Conservation (phyloP, 2,797 vertebrate genomes). For the Myotis myotis region DNA sequence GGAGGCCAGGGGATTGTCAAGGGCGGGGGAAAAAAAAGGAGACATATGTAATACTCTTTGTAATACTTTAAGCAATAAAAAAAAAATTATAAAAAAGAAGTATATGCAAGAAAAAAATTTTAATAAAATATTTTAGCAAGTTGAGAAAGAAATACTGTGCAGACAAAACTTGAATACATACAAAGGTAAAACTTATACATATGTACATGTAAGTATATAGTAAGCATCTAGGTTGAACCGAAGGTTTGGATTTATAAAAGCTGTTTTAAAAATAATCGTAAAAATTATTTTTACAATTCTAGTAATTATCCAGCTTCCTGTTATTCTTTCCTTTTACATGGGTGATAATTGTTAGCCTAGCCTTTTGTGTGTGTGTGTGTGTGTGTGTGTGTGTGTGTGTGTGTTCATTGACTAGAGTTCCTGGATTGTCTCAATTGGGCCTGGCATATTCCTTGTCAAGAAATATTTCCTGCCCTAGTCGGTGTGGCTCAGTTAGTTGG, state of each 20-base stretch:
- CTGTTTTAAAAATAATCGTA: neutral
- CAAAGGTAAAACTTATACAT: neutral
- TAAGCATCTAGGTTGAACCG: neutral
- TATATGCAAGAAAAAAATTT: too few relatives aligned
- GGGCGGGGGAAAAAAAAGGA: too few relatives aligned
- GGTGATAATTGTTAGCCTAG: neutral
- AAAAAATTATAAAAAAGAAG: too few relatives aligned
- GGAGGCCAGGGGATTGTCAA: too few relatives aligned
- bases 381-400: too few relatives aligned
- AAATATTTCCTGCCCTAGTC: neutral
- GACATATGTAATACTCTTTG: too few relatives aligned
- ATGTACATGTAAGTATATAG: neutral
- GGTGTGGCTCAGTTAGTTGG: neutral
- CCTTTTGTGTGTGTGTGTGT: conserved; percentile 41
- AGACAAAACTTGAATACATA: neutral
- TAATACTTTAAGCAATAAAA: too few relatives aligned
- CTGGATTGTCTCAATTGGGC: neutral
- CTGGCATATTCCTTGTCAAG: neutral
- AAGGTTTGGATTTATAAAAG: neutral
- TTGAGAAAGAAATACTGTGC: neutral
- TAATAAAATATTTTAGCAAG: neutral
- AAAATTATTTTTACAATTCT: neutral
- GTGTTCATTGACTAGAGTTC: neutral
- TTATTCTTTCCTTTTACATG: neutral
- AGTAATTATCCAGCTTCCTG: neutral